phyloP scores from a whole-genome alignment of 1,140 invertebrate genomes.

The Drosophila sechellia region DNA sequence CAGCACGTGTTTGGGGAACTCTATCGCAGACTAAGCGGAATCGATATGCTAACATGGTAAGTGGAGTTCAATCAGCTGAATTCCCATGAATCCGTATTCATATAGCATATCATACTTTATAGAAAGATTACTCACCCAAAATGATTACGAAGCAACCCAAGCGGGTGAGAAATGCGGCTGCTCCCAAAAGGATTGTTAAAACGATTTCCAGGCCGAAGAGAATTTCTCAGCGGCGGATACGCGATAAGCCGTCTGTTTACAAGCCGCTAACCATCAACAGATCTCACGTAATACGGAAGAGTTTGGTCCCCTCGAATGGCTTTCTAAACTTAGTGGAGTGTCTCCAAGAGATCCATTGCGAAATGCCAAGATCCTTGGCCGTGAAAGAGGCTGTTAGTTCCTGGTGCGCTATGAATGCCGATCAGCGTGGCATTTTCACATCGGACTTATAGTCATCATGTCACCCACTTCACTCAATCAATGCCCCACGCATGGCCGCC shows the following conservation, averaged over 20 bases:
- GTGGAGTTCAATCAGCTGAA: neutral
- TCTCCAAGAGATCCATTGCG: neutral
- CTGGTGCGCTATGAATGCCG: neutral
- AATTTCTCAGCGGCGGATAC: neutral
- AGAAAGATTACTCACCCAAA: no score
- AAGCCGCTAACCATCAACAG: no score
- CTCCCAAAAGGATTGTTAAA: neutral
- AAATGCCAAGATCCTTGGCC: neutral
- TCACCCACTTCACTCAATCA: conserved; percentile 35
- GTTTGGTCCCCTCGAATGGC: neutral
- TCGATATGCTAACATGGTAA: conserved; percentile 3
- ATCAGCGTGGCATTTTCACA: neutral
- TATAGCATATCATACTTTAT: no score
- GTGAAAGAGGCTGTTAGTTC: neutral
- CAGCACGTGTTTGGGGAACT: conserved; percentile 2
- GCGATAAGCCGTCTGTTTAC: neutral
- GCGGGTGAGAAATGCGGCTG: neutral
- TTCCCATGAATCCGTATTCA: no score
- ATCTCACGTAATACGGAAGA: no score
- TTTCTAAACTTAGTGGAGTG: neutral
- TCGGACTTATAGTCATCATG: neutral
- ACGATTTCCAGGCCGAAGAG: neutral
- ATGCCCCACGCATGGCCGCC: conserved; percentile 43
- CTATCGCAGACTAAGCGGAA: neutral
- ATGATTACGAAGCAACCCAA: neutral